Evolutionary conservation across 2,888 invertebrate species (phyloP).

Genomic region (Celastrina argiolus): DNA sequence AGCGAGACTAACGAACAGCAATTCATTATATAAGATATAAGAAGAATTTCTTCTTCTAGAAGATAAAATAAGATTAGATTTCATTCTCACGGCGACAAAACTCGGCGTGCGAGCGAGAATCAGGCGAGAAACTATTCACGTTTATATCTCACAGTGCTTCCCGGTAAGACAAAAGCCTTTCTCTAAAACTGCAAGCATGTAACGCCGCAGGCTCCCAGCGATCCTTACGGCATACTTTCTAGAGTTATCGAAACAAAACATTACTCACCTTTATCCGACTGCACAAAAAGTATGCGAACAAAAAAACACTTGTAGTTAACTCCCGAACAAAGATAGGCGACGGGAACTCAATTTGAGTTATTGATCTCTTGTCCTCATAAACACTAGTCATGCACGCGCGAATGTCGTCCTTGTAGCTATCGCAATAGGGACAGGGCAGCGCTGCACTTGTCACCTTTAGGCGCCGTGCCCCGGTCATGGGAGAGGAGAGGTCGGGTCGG

Average conservation of each 20-base stretch:
- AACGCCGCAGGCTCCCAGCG: too few species aligned
- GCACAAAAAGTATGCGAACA: slow-evolving; percentile 28
- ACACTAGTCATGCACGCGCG: slow-evolving; percentile 29
- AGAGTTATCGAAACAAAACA: slow-evolving; percentile 15
- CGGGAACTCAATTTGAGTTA: slow-evolving; percentile 55
- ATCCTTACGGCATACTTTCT: too few species aligned
- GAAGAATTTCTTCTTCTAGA: too few species aligned
- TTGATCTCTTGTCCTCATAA: slow-evolving; percentile 46
- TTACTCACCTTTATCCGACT: slow-evolving; percentile 26
- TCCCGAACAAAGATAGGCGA: slow-evolving; percentile 45
- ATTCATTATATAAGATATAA: too few species aligned
- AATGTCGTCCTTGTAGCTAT: slow-evolving; percentile 32
- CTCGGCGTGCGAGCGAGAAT: neutral
- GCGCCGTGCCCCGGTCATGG: neutral
- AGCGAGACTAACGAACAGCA: too few species aligned
- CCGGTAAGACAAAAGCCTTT: neutral
- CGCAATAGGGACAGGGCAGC: slow-evolving; percentile 26
- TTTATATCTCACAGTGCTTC: neutral
- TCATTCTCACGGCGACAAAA: neutral
- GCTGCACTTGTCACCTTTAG: slow-evolving; percentile 28
- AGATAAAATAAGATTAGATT: too few species aligned
- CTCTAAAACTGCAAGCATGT: neutral
- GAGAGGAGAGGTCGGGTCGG: slow-evolving; percentile 23
- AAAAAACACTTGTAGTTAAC: slow-evolving; percentile 39
- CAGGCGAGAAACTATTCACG: neutral